phyloP scores from a whole-genome alignment of 2,888 invertebrate genomes.

The Electrophaes corylata region DNA sequence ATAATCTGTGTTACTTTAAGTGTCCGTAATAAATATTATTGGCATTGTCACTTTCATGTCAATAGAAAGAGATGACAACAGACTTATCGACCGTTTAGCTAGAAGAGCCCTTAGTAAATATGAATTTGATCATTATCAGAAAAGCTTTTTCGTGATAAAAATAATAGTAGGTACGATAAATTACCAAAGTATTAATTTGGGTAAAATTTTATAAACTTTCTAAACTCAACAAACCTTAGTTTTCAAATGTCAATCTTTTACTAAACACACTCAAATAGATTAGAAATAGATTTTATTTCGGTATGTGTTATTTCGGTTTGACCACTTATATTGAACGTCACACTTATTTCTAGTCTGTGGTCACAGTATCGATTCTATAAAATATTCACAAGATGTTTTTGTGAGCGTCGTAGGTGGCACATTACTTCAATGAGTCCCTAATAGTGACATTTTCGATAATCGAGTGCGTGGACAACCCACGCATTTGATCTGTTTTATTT shows the following conservation, averaged over 20 bases:
- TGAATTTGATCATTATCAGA: no score
- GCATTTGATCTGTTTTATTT: neutral
- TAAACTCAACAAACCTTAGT: neutral
- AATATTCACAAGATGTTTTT: slow-evolving; percentile 53
- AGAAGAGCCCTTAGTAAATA: no score
- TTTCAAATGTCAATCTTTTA: neutral
- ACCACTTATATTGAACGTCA: slow-evolving; percentile 22
- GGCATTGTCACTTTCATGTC: no score
- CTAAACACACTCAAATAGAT: slow-evolving; percentile 2
- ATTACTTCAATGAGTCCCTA: slow-evolving; percentile 7
- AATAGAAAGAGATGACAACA: no score
- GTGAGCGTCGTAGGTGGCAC: slow-evolving; percentile 36
- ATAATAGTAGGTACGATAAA: no score
- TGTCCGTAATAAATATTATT: no score
- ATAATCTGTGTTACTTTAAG: no score
- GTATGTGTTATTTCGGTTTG: slow-evolving; percentile 13
- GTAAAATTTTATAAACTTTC: no score
- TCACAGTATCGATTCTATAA: slow-evolving; percentile 53
- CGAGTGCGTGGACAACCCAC: slow-evolving; percentile 1
- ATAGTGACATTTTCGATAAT: slow-evolving; percentile 20
- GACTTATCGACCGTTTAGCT: no score
- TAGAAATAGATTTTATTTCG: neutral
- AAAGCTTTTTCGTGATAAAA: no score
- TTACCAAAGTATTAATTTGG: no score
- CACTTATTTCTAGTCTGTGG: no score